Base-by-base conservation (phyloP, 2,113 vertebrate genomes). In the Alethe diademata region DNA sequence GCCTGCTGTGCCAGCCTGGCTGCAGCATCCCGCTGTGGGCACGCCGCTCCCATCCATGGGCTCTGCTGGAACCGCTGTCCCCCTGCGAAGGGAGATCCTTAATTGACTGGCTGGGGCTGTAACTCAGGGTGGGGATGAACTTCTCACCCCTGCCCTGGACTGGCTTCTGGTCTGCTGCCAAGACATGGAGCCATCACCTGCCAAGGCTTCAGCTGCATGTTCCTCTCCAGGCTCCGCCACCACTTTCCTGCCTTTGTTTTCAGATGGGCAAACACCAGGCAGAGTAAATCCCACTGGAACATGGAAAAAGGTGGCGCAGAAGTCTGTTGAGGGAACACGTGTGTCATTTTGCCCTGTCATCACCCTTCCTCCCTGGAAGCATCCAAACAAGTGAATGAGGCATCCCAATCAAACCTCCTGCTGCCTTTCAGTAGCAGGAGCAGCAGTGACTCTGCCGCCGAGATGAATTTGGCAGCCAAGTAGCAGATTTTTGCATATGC, bases 21-120 rank as follows among this genome's bases (percentile, higher is more conserved):
- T 43, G 40, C 60, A 75, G 23, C 18, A 42, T 31, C 40, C 20
- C 18, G 5, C 40, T 33, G 31, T 5, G 14, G 25, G 15, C 43
- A 25, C 38, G 69, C 23, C 0, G 0, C 18, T 62, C 25, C n/a
- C 8, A 2, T 20, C 31, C 11, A 0, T 0, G 0, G 56, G 24
- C 22, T 57, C 31, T 43, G 35, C 70, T 35, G 2, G 0, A 9
- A 19, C 6, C 4, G 2, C 56, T 71, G 47, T 23, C 9, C 33
- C 18, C 0, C 0, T 15, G 11, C 4, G 9, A 70, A 43, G 31
- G 3, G 26, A 40, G 33, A 38, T 8, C 54, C n/a, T 40, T 19
- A 9, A 56, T 10, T 40, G 28, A 16, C 20, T 19, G 67, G 1
- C 42, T 8, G 12, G 26, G 73, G 13, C 51, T 79, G 36, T 25